Conservation (phyloP, 2,113 vertebrate species). For the Clarias magur region DNA sequence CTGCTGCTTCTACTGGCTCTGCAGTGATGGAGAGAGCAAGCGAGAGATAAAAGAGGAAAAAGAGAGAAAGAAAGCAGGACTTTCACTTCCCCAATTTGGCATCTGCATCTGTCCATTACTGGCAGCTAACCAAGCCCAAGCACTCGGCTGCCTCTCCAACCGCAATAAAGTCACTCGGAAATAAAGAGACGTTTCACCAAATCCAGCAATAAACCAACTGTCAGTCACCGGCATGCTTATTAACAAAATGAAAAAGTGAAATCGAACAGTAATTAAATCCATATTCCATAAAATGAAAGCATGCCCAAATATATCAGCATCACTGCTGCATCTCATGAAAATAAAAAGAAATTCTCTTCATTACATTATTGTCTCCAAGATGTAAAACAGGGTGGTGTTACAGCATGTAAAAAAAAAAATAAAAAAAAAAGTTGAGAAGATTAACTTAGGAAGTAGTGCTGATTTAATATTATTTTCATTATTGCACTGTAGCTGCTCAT, state of each 20-base stretch:
- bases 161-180: constrained; percentile 52
- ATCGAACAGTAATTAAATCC: constrained; percentile 53
- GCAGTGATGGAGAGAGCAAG: constrained; percentile 26
- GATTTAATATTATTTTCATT: constrained; percentile 25
- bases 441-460: neutral
- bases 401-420: neutral
- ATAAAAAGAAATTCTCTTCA: constrained; percentile 26
- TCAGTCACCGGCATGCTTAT: constrained; percentile 39
- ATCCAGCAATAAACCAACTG: constrained; percentile 53
- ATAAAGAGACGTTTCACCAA: constrained; percentile 46
- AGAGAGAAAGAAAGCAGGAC: constrained; percentile 48
- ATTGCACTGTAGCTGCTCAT: constrained; percentile 25
- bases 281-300: constrained; percentile 41
- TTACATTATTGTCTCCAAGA: constrained; percentile 35
- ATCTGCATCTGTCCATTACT: constrained; percentile 61
- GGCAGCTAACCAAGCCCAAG: constrained; percentile 44
- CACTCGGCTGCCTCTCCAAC: constrained; percentile 36
- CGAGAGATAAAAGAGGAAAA: constrained; percentile 42
- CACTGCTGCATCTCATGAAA: constrained; percentile 34
- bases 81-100: constrained; percentile 83
- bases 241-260: constrained; percentile 43
- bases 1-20: constrained; percentile 43
- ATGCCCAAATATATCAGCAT: constrained; percentile 47
- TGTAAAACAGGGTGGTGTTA: constrained; percentile 36
- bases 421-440: neutral